Base-by-base conservation (phyloP, 2,113 vertebrate species). In the Motacilla alba region DNA sequence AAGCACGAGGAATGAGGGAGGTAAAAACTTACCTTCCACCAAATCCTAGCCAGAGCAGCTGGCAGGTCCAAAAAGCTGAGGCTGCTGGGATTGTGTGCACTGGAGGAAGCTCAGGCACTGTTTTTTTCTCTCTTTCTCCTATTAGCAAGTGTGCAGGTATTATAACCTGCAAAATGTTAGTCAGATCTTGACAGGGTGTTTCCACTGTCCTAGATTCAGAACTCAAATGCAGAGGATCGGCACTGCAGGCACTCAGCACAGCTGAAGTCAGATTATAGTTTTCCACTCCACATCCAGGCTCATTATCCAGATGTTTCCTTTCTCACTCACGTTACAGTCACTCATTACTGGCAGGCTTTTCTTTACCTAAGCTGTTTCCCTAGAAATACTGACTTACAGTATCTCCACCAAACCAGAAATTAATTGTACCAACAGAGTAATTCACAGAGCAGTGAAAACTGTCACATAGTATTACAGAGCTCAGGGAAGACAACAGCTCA, bases 401-500 rank as follows among this genome's bases (percentile, higher is more conserved):
- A 74, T 69, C 53, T 70, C 68, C 82, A 67, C 73, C 83, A 77
- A 89, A 77, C 44, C 60, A 74, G 44, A 84, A 83, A 58, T 8
- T 10, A 68, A 49, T 77, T 76, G 55, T 80, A 68, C 52, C 74
- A 75, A 35, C 10, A 31, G 56, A 80, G 68, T 72, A n/a, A 87
- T 76, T 96, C 80, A 43, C 3, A 55, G 19, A 47, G 47, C 77
- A 35, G 26, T 28, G 62, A 52, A 41, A 89, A 76, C 68, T 92
- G 76, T 47, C 93, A 93, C 73, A 33, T 92, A 39, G 33, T 80
- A n/a, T 67, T 58, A n/a, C 26, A 74, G 83, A 89, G 60, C 82
- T 91, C 84, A 87, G 64, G 66, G 86, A 96, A 94, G 88, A 94
- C 68, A 97, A 62, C 70, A 66, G 86, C 93, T 96, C 94, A 96